Percentiles rank a stretch among this genome's conserved stretches.
Conservation (phyloP, 2,113 vertebrate species). For the Ceuthmochares aereus region DNA sequence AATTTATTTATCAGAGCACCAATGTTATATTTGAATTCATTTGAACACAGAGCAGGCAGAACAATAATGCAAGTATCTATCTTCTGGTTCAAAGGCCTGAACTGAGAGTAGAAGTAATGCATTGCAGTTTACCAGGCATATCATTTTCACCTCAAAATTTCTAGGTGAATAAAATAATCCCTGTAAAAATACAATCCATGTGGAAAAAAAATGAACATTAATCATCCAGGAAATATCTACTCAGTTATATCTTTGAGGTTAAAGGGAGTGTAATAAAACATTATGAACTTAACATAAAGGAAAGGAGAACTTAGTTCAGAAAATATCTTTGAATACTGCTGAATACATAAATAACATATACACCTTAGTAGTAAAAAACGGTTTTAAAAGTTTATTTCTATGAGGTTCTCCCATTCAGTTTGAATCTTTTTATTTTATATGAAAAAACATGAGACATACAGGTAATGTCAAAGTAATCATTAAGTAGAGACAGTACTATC, state of each 20-base stretch:
- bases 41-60: slow-evolving; percentile 30
- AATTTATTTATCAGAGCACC: slow-evolving; percentile 47
- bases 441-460: background rate
- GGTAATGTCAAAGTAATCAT: background rate
- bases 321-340: slow-evolving; percentile 14
- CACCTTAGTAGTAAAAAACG: background rate
- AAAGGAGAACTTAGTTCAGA: background rate
- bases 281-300: background rate
- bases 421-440: slow-evolving; percentile 1
- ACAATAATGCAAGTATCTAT: slow-evolving; percentile 36
- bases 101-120: background rate
- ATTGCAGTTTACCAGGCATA: slow-evolving; percentile 28
- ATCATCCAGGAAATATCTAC: slow-evolving; percentile 15
- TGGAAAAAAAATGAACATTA: background rate
- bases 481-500: background rate
- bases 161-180: slow-evolving; percentile 36
- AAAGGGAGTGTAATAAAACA: background rate
- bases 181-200: background rate
- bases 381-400: slow-evolving; percentile 39
- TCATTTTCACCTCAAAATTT: slow-evolving; percentile 51
- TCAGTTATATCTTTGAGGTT: background rate
- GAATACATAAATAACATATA: background rate
- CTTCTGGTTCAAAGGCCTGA: background rate
- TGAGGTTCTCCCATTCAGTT: slow-evolving; percentile 4
- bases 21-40: slow-evolving; percentile 34